Evolutionary conservation across 1,140 invertebrate genomes (phyloP).

Genomic region (Panagrolaimus sp.): DNA sequence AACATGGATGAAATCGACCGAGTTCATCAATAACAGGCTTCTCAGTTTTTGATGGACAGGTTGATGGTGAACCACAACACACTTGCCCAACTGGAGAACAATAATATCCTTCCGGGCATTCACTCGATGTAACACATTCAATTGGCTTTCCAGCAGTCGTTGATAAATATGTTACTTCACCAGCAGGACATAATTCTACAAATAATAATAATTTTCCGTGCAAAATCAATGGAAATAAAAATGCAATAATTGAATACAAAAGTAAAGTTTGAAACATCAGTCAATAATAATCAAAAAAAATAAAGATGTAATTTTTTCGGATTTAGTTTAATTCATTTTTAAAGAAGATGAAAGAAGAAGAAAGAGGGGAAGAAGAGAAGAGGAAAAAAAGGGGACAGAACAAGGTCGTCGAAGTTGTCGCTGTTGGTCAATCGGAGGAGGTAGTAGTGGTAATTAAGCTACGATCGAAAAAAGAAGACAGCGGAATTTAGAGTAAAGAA

Average conservation of each 20-base stretch:
- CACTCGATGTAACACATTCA: slow-evolving; percentile 22
- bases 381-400: no score
- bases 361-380: no score
- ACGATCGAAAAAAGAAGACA: no score
- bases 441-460: neutral
- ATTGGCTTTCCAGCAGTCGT: slow-evolving; percentile 15
- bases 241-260: neutral
- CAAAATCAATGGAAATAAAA: neutral
- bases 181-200: slow-evolving; percentile 36
- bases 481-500: no score
- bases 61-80: slow-evolving; percentile 40
- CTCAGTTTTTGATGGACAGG: slow-evolving; percentile 28
- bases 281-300: no score
- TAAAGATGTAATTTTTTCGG: no score
- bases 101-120: slow-evolving; percentile 32
- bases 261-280: no score
- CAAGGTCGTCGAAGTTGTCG: no score
- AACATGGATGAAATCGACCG: slow-evolving; percentile 35
- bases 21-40: slow-evolving; percentile 33
- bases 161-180: slow-evolving; percentile 36
- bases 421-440: neutral
- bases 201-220: neutral
- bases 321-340: no score
- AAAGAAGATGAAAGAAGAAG: no score
- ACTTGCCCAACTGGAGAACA: slow-evolving; percentile 24